These are phyloP conservation scores for Machaerirhynchus nigripectus DNA, from an alignment of 2,113 vertebrate genomes.

Conservation along the genomic window DNA sequence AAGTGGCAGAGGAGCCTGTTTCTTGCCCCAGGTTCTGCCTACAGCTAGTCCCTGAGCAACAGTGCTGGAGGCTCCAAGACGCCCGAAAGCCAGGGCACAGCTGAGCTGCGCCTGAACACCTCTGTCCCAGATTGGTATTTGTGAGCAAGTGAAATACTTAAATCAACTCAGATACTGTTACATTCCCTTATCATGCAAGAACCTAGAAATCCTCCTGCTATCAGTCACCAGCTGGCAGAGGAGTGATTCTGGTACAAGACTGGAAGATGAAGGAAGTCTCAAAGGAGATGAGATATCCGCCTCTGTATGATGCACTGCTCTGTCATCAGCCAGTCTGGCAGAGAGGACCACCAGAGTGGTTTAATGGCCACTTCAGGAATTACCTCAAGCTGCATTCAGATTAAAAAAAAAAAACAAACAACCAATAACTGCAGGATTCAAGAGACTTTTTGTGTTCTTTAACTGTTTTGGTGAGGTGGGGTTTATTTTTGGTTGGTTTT, in stretches of 20 bases:
- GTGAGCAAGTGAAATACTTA: neutral
- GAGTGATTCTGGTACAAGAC: neutral
- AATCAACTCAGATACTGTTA: neutral
- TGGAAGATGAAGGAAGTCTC: neutral
- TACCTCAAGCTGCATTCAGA: neutral
- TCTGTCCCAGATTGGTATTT: neutral
- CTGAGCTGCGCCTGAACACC: accelerated
- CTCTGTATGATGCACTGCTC: neutral
- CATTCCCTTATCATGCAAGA: neutral
- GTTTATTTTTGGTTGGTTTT: neutral
- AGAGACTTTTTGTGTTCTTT: neutral
- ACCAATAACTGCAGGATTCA: neutral
- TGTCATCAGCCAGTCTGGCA: neutral
- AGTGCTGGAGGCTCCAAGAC: neutral
- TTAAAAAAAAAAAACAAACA: neutral
- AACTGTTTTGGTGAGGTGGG: neutral
- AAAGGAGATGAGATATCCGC: neutral
- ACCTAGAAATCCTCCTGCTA: neutral
- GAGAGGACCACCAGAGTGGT: neutral
- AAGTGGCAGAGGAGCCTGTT: neutral
- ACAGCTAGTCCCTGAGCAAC: neutral
- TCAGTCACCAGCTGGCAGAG: neutral
- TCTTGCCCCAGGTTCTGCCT: neutral
- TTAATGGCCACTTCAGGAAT: neutral
- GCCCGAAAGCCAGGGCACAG: accelerated